Conservation (phyloP, 1,140 invertebrate species). For the Drosophila aff. region DNA sequence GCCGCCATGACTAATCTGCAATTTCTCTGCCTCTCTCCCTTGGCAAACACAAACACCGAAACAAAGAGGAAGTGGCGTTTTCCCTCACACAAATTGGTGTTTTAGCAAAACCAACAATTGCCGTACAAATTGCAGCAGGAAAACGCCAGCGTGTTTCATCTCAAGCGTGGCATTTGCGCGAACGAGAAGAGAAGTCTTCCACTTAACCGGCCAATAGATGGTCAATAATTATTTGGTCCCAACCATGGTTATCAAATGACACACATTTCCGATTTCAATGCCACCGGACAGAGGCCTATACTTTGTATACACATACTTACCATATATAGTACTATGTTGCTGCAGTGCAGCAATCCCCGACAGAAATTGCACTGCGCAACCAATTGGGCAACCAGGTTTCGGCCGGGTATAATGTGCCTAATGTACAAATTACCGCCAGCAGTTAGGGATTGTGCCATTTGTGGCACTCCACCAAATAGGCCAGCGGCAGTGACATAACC, state of each 20-base stretch:
- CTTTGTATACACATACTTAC: neutral
- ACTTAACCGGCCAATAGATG: conserved; percentile 5
- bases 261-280: conserved; percentile 49
- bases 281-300: conserved; percentile 16
- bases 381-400: conserved; percentile 55
- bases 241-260: conserved; percentile 30
- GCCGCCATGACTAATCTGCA: conserved; percentile 37
- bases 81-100: conserved; percentile 59
- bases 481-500: conserved; percentile 75
- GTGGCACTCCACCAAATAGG: conserved; percentile 73
- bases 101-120: conserved; percentile 73
- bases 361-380: conserved; percentile 65
- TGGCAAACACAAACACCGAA: conserved; percentile 8
- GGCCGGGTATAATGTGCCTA: conserved; percentile 68
- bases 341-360: conserved; percentile 18
- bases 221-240: conserved; percentile 25
- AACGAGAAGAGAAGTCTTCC: conserved; percentile 6
- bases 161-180: conserved; percentile 63
- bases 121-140: conserved; percentile 73
- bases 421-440: conserved; percentile 74
- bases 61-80: conserved; percentile 48
- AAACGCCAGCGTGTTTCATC: conserved; percentile 62
- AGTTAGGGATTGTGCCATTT: conserved; percentile 75
- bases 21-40: conserved; percentile 18
- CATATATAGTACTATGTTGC: neutral